Percentiles rank a stretch among this genome's conserved stretches.
Conservation (phyloP, 2,113 vertebrate genomes). For the Thunnus maccoyii region DNA sequence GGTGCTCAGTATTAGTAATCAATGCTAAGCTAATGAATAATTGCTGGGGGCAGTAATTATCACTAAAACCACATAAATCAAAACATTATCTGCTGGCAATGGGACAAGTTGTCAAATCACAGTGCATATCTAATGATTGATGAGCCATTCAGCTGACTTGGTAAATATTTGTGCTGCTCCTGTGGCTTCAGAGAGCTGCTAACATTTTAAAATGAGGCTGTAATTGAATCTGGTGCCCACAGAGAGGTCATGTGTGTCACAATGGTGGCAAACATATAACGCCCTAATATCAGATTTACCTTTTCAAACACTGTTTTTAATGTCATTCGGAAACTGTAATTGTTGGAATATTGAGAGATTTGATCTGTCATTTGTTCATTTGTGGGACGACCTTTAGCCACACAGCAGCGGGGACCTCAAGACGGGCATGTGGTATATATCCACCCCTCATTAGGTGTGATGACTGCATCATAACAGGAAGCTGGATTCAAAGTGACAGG, state of each 20-base stretch:
- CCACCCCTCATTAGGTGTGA: constrained; percentile 9
- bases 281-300: neutral
- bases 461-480: constrained; percentile 66
- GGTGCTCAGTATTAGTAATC: constrained; percentile 39
- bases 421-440: neutral
- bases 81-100: constrained; percentile 50
- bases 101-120: constrained; percentile 37
- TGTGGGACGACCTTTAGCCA: constrained; percentile 3
- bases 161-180: neutral
- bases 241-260: constrained; percentile 8
- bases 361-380: constrained; percentile 2
- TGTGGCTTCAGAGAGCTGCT: constrained; percentile 4
- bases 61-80: constrained; percentile 34
- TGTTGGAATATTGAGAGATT: neutral
- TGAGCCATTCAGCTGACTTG: neutral
- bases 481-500: constrained; percentile 47
- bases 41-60: constrained; percentile 44
- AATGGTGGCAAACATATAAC: constrained; percentile 3
- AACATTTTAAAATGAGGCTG: constrained; percentile 24
- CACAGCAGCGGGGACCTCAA: neutral
- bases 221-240: constrained; percentile 39
- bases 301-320: neutral
- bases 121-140: constrained; percentile 21
- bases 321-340: neutral
- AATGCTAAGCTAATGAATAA: constrained; percentile 31